Evolutionary conservation across 1,140 invertebrate species (phyloP).

Genomic region (Papilio xuthus): DNA sequence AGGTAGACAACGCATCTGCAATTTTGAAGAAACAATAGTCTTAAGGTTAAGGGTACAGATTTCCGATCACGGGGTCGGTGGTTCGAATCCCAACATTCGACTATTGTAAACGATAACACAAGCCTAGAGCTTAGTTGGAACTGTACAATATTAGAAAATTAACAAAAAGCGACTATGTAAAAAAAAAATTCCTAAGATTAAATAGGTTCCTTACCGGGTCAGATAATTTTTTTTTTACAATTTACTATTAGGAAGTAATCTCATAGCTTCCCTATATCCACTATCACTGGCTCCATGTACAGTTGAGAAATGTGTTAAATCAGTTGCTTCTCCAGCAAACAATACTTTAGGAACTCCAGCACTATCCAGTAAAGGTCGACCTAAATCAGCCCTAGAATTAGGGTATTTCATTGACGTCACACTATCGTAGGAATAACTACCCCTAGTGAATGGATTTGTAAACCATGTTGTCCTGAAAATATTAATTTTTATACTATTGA

Average conservation of each 20-base stretch:
- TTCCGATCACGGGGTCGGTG: no score
- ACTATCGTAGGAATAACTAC: conserved; percentile 60
- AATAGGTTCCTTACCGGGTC: neutral
- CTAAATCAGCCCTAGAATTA: conserved; percentile 45
- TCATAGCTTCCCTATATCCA: conserved; percentile 81
- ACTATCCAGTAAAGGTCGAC: conserved; percentile 48
- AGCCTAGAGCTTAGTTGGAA: no score
- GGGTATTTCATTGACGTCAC: conserved; percentile 48
- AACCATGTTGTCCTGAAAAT: conserved; percentile 58
- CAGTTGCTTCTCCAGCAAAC: conserved; percentile 73
- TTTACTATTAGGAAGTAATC: conserved; percentile 52
- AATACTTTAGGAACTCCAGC: conserved; percentile 50
- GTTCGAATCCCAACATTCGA: no score
- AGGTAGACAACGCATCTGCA: no score
- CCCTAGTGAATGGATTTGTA: conserved; percentile 58
- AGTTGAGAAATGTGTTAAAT: conserved; percentile 82
- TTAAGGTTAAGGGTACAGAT: no score
- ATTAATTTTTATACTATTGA: neutral
- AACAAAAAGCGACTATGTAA: no score
- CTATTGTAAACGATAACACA: no score
- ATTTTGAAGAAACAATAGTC: no score
- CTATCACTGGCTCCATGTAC: conserved; percentile 84
- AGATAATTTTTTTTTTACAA: conserved; percentile 31
- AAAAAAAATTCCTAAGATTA: no score
- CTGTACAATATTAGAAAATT: no score